Percentiles rank a stretch among this genome's conserved stretches.
Evolutionary conservation across 2,888 invertebrate species (phyloP).

Genomic region (Aproaerema taeniolella): DNA sequence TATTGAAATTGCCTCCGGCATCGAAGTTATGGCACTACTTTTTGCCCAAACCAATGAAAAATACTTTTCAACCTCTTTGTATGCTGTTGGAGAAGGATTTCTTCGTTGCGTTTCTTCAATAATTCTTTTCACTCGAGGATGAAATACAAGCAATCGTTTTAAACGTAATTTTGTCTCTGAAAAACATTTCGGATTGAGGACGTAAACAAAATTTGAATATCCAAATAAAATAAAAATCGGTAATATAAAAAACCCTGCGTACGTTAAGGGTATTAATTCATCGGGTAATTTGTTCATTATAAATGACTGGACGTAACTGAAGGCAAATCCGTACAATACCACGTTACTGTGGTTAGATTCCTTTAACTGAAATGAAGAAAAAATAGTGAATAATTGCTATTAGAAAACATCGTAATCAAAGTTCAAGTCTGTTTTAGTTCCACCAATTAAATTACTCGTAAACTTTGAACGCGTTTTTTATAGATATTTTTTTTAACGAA

Average conservation of each 20-base stretch:
- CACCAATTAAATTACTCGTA: too few species aligned
- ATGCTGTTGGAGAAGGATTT: slow-evolving; percentile 33
- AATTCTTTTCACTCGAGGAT: slow-evolving; percentile 37
- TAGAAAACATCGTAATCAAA: too few species aligned
- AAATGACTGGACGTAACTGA: slow-evolving; percentile 36
- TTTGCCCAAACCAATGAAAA: slow-evolving; percentile 49
- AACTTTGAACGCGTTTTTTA: too few species aligned
- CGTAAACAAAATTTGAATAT: slow-evolving; percentile 31
- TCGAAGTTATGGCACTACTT: slow-evolving; percentile 43
- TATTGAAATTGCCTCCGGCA: slow-evolving; percentile 37
- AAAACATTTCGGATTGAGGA: slow-evolving; percentile 48
- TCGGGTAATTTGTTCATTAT: slow-evolving; percentile 30
- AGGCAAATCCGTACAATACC: slow-evolving; percentile 34
- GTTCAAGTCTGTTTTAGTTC: too few species aligned
- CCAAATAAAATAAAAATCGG: slow-evolving; percentile 33
- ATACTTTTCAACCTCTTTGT: slow-evolving; percentile 39
- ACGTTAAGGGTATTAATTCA: slow-evolving; percentile 37
- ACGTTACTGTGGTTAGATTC: slow-evolving; percentile 31
- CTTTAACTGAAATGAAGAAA: slow-evolving; percentile 40
- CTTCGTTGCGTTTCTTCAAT: slow-evolving; percentile 49
- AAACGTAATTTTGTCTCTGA: slow-evolving; percentile 40
- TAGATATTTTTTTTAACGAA: too few species aligned
- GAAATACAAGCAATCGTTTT: slow-evolving; percentile 32
- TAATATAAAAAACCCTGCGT: slow-evolving; percentile 35
- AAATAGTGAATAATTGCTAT: too few species aligned